These are phyloP conservation scores for Salticus scenicus DNA, from an alignment of 2,888 invertebrate genomes.

Conservation along the genomic window DNA sequence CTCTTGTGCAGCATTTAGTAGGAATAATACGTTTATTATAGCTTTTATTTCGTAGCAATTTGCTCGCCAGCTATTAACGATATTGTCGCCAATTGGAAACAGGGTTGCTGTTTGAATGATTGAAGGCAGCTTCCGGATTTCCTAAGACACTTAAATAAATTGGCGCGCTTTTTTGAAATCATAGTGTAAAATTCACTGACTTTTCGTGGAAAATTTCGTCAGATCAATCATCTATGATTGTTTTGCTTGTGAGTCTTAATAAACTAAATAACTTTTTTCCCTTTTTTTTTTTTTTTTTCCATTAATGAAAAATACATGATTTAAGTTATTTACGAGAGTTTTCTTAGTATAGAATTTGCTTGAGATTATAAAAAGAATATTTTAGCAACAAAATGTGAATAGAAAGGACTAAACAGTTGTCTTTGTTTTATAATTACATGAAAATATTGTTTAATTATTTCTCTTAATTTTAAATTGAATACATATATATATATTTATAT, in stretches of 20 bases:
- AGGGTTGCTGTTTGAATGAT: background rate
- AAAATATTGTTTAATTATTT: no score
- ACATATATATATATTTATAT: no score
- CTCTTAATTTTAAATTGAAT: no score
- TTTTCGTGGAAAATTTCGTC: background rate
- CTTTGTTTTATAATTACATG: no score
- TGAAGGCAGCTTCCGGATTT: background rate
- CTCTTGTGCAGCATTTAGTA: slow-evolving; percentile 58
- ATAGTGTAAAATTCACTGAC: background rate
- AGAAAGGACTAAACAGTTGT: no score
- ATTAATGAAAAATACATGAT: no score
- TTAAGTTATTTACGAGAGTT: no score
- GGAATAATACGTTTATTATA: slow-evolving; percentile 64
- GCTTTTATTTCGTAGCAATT: slow-evolving; percentile 47
- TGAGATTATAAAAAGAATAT: no score
- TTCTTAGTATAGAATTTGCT: no score
- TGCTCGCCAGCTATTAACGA: slow-evolving; percentile 57
- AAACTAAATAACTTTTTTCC: no score
- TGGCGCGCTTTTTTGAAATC: background rate
- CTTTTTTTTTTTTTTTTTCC: no score
- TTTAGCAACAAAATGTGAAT: no score
- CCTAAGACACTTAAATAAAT: background rate
- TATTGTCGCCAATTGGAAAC: slow-evolving; percentile 32
- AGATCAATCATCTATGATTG: background rate
- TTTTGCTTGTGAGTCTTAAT: background rate